Percentiles rank a stretch among this genome's conserved stretches.
Evolutionary conservation across 2,888 invertebrate species (phyloP).

Genomic region (Parnassius apollo): DNA sequence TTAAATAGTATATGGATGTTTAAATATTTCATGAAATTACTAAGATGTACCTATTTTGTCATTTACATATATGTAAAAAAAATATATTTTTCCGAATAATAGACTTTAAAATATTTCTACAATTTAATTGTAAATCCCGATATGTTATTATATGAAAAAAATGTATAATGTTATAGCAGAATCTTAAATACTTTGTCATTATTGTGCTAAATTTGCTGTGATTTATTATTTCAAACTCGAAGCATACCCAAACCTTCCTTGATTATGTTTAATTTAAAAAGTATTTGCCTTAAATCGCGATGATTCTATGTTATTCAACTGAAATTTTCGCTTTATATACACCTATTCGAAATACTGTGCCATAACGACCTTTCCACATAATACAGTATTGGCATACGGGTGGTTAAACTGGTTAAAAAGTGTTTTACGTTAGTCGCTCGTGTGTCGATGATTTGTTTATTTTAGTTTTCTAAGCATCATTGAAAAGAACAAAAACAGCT

Average conservation of each 20-base stretch:
- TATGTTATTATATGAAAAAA: conserved; percentile 58
- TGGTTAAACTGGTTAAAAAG: background rate
- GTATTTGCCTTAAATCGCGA: conserved; percentile 7
- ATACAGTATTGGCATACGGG: conserved; percentile 15
- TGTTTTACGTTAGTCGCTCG: conserved; percentile 5
- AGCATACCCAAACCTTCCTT: conserved; percentile 27
- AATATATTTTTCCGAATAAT: conserved; percentile 68
- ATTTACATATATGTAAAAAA: conserved; percentile 45
- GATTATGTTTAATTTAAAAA: background rate
- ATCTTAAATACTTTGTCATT: conserved; percentile 34
- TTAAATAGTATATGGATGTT: conserved; percentile 47
- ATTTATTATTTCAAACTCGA: conserved; percentile 30
- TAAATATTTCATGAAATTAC: conserved; percentile 62
- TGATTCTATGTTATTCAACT: conserved; percentile 22
- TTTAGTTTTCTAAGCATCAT: conserved; percentile 7
- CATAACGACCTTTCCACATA: conserved; percentile 21
- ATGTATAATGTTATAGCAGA: conserved; percentile 49
- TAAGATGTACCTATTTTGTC: conserved; percentile 46
- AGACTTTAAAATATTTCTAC: conserved; percentile 67
- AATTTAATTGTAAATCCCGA: conserved; percentile 63
- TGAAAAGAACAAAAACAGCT: conserved; percentile 18
- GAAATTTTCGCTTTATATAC: conserved; percentile 11
- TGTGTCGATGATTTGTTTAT: conserved; percentile 10
- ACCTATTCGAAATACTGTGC: conserved; percentile 23
- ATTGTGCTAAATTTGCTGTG: conserved; percentile 34